Percentiles rank a stretch among this genome's conserved stretches.
Conservation (phyloP, 2,888 invertebrate genomes). For the Corythucha ciliata region DNA sequence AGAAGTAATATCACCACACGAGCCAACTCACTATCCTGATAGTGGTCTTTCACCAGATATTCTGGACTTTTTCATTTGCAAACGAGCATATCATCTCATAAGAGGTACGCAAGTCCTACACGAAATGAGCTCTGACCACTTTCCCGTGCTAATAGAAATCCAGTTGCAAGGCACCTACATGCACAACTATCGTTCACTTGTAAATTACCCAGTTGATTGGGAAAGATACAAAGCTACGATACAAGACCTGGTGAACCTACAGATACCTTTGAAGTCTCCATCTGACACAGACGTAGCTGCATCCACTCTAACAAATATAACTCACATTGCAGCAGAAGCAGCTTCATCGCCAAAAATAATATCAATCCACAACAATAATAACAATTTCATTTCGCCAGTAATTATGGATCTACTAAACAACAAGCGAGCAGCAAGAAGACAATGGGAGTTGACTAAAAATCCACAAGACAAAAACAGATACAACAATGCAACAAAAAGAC, state of each 20-base stretch:
- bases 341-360: constrained; percentile 7
- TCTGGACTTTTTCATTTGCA: constrained; percentile 9
- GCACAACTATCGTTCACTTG: not conserved
- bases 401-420: not conserved
- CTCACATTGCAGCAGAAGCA: constrained; percentile 2
- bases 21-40: constrained; percentile 16
- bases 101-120: constrained; percentile 5
- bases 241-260: constrained; percentile 9
- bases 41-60: not conserved
- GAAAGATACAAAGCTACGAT: constrained; percentile 7
- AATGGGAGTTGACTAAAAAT: constrained; percentile 4
- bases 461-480: constrained; percentile 10
- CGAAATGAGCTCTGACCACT: constrained; percentile 4
- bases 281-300: constrained; percentile 1
- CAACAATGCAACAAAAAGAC: constrained; percentile 10
- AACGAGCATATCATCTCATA: constrained; percentile 7
- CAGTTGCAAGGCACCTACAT: not conserved
- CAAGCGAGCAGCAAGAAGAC: constrained; percentile 1
- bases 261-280: constrained; percentile 8
- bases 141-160: not conserved
- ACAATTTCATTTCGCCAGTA: constrained; percentile 1
- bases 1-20: not conserved
- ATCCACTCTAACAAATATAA: constrained; percentile 3
- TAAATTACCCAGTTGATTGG: constrained; percentile 10
- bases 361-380: constrained; percentile 2